These are phyloP conservation scores for Numida meleagris DNA, from an alignment of 2,113 vertebrate species.

Conservation along the genomic window DNA sequence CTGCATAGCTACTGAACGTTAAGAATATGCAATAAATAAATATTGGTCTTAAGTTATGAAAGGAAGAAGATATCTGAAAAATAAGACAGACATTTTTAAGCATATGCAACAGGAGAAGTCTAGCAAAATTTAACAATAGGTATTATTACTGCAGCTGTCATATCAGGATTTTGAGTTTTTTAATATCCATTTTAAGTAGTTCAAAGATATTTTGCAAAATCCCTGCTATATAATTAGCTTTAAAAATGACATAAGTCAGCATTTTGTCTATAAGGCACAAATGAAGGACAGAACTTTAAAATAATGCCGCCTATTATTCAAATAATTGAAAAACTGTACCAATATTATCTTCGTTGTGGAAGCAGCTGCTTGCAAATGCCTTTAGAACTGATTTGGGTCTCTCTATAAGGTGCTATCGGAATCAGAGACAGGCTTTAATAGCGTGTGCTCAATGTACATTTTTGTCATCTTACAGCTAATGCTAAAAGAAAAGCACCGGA, in stretches of 20 bases:
- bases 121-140: conserved; percentile 45
- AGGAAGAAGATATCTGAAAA: conserved; percentile 47
- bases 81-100: conserved; percentile 30
- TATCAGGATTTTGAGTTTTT: conserved; percentile 37
- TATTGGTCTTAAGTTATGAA: conserved; percentile 10
- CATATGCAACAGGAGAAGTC: conserved; percentile 24
- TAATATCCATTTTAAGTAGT: conserved; percentile 44
- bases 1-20: conserved; percentile 14
- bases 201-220: conserved; percentile 43
- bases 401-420: background rate
- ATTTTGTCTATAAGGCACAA: conserved; percentile 30
- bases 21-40: conserved; percentile 50
- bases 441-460: background rate
- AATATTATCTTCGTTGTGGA: background rate
- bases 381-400: conserved; percentile 15
- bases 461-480: background rate
- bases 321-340: conserved; percentile 5
- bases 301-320: background rate
- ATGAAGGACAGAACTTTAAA: background rate
- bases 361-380: conserved; percentile 15
- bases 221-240: conserved; percentile 54
- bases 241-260: background rate
- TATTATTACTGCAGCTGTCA: conserved; percentile 38
- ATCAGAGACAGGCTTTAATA: background rate
- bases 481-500: background rate